A percentile compares a stretch with the other conserved stretches of the same genome.
phyloP scores from a whole-genome alignment of 2,797 vertebrate species.

The Cyprinella venusta region DNA sequence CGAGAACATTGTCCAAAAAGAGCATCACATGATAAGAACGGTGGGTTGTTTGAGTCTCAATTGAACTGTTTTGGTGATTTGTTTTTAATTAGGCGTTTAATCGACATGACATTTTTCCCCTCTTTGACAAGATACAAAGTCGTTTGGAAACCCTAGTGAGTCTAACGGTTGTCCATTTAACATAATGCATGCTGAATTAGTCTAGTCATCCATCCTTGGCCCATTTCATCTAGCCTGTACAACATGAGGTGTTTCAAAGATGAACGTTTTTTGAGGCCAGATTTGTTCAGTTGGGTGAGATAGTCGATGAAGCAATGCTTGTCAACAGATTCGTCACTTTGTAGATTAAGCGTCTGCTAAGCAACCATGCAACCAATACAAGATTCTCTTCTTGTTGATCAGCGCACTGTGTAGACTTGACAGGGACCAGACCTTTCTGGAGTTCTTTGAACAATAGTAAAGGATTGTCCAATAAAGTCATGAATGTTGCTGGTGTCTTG shows the following conservation, averaged over 20 bases:
- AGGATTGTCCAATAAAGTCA: slow-evolving; percentile 39
- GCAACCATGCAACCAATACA: slow-evolving; percentile 34
- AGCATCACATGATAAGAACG: neutral
- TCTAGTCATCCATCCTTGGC: slow-evolving; percentile 52
- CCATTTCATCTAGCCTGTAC: slow-evolving; percentile 54
- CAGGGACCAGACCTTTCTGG: slow-evolving; percentile 48
- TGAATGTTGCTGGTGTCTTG: slow-evolving; percentile 36
- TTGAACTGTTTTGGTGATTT: slow-evolving; percentile 39
- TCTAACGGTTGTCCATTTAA: slow-evolving; percentile 39
- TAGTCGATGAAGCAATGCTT: slow-evolving; percentile 44
- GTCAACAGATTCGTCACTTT: slow-evolving; percentile 34
- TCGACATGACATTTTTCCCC: slow-evolving; percentile 34
- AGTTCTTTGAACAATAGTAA: slow-evolving; percentile 49
- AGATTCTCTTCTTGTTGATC: slow-evolving; percentile 6
- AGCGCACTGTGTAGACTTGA: slow-evolving; percentile 29
- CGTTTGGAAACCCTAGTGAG: slow-evolving; percentile 38
- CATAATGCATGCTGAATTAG: slow-evolving; percentile 52
- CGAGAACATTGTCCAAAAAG: slow-evolving; percentile 10
- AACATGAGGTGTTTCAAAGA: slow-evolving; percentile 43
- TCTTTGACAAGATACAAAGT: slow-evolving; percentile 33
- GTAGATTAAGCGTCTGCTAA: slow-evolving; percentile 30
- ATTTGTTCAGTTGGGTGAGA: slow-evolving; percentile 35
- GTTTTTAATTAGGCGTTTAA: slow-evolving; percentile 57
- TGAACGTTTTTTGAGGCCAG: slow-evolving; percentile 47
- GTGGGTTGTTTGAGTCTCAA: slow-evolving; percentile 33